phyloP scores from a whole-genome alignment of 1,140 invertebrate species.

The Drosophila aff. region DNA sequence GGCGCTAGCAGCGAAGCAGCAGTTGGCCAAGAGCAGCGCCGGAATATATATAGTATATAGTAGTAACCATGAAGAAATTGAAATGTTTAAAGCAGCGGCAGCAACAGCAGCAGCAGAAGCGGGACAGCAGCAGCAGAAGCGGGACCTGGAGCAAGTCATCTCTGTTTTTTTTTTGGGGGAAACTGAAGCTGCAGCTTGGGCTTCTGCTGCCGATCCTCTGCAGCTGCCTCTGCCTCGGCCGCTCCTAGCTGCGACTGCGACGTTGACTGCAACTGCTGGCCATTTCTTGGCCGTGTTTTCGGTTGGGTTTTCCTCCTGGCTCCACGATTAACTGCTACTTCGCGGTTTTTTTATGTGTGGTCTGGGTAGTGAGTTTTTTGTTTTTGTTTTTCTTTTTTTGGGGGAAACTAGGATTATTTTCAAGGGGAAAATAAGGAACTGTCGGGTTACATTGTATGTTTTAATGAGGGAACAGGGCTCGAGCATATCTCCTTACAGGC shows the following conservation, averaged over 20 bases:
- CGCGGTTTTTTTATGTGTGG: constrained; percentile 26
- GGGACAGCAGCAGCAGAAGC: constrained; percentile 37
- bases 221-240: constrained; percentile 12
- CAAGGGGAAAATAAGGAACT: constrained; percentile 46
- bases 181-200: constrained; percentile 36
- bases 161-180: constrained; percentile 45
- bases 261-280: constrained; percentile 36
- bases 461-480: constrained; percentile 10
- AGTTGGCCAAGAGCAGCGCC: constrained; percentile 76
- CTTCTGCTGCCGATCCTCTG: constrained; percentile 7
- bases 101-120: constrained; percentile 22
- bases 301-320: constrained; percentile 57
- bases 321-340: constrained; percentile 52
- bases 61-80: constrained; percentile 76
- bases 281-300: constrained; percentile 54
- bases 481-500: constrained; percentile 2
- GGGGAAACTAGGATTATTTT: constrained; percentile 43
- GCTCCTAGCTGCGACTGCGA: constrained; percentile 56
- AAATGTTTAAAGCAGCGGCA: constrained; percentile 65
- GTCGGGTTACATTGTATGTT: constrained; percentile 18
- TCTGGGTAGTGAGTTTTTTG: neutral
- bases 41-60: constrained; percentile 33
- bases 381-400: neutral
- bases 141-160: constrained; percentile 58
- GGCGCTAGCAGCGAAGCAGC: constrained; percentile 2